phyloP scores from a whole-genome alignment of 2,888 invertebrate species.

The Sinopyrophorus schimmeli region DNA sequence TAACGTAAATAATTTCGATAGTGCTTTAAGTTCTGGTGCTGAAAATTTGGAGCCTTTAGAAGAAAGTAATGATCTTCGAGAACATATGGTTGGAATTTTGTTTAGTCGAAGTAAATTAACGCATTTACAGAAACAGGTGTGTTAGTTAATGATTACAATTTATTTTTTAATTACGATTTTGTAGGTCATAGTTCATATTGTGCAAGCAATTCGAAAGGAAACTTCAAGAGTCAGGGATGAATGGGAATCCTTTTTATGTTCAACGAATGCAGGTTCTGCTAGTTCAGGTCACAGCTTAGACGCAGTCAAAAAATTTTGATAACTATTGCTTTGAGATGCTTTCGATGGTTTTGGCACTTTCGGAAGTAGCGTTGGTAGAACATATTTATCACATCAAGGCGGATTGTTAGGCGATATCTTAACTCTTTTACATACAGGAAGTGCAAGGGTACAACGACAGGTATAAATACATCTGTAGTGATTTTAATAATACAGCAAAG shows the following conservation, averaged over 20 bases:
- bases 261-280: constrained; percentile 52
- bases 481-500: not conserved
- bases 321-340: constrained; percentile 99
- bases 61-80: constrained; percentile 67
- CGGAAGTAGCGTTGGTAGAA: constrained; percentile 90
- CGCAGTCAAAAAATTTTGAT: constrained; percentile 64
- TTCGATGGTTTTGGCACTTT: constrained; percentile 90
- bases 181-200: constrained; percentile 85
- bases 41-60: constrained; percentile 56
- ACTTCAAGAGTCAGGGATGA: constrained; percentile 84
- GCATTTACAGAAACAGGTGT: constrained; percentile 87
- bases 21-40: constrained; percentile 45
- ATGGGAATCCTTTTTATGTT: constrained; percentile 76
- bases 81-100: constrained; percentile 95
- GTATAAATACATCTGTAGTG: constrained; percentile 52
- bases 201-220: constrained; percentile 89
- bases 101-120: constrained; percentile 93
- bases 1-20: constrained; percentile 43
- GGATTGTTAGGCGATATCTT: constrained; percentile 83
- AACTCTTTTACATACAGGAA: constrained; percentile 88
- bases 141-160: no score
- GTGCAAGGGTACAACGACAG: constrained; percentile 93
- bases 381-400: constrained; percentile 87
- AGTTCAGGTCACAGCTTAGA: constrained; percentile 54
- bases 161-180: no score